phyloP scores from a whole-genome alignment of 2,113 vertebrate species.

The Heterochromis multidens region DNA sequence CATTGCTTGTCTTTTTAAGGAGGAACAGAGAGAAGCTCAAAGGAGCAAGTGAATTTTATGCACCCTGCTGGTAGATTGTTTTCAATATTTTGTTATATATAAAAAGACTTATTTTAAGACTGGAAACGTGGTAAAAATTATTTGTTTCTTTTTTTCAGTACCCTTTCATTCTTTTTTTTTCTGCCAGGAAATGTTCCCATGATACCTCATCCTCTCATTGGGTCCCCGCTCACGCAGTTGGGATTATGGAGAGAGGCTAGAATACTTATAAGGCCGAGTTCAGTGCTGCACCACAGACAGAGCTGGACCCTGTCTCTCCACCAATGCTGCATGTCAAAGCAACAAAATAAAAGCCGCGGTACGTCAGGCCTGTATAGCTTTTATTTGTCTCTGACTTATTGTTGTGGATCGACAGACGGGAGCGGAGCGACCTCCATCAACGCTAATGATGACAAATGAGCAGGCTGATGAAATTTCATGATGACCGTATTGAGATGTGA shows the following conservation, averaged over 20 bases:
- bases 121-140: not conserved
- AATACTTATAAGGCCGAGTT: constrained; percentile 57
- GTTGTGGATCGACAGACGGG: constrained; percentile 17
- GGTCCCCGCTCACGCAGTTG: constrained; percentile 52
- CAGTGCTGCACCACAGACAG: constrained; percentile 24
- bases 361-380: not conserved
- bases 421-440: constrained; percentile 25
- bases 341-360: constrained; percentile 17
- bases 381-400: constrained; percentile 21
- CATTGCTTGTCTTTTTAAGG: not conserved
- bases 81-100: not conserved
- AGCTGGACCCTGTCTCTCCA: not conserved
- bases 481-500: constrained; percentile 37
- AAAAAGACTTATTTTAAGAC: not conserved
- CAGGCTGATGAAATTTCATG: constrained; percentile 42
- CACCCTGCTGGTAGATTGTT: not conserved
- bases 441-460: constrained; percentile 59
- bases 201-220: constrained; percentile 52
- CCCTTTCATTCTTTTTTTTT: not conserved
- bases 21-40: not conserved
- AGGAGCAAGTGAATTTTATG: not conserved
- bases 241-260: constrained; percentile 53
- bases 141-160: constrained; percentile 6
- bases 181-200: constrained; percentile 50
- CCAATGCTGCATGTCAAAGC: not conserved